Conservation (phyloP, 2,797 vertebrate species). For the Falco rusticolus region DNA sequence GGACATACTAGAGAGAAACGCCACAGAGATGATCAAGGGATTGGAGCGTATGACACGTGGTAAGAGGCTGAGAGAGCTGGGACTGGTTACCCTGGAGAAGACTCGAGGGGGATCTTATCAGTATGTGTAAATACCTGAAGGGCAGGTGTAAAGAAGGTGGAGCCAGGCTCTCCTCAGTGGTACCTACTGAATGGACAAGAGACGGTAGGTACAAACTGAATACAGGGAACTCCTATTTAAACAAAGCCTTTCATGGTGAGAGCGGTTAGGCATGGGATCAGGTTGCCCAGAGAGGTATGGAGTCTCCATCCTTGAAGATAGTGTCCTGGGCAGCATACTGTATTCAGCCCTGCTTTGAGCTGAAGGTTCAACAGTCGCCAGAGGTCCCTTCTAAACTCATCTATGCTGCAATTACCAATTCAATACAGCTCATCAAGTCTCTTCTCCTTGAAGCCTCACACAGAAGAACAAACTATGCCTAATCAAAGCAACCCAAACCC, state of each 20-base stretch:
- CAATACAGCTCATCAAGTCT: not conserved
- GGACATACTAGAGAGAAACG: not conserved
- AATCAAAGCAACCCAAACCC: not conserved
- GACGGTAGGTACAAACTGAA: not conserved
- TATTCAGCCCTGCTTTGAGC: not conserved
- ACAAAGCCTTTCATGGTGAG: not conserved
- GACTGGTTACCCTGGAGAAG: not conserved
- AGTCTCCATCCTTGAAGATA: not conserved
- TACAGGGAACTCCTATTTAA: not conserved
- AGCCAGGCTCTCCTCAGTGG: not conserved
- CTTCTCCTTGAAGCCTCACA: not conserved
- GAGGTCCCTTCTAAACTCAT: not conserved
- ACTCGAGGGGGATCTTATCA: not conserved
- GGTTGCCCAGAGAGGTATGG: not conserved
- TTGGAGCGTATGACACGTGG: not conserved
- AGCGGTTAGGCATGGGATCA: not conserved
- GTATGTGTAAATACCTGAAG: not conserved
- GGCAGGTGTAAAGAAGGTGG: not conserved
- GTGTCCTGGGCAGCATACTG: not conserved
- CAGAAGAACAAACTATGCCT: not conserved
- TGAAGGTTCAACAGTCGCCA: not conserved
- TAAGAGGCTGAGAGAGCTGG: not conserved
- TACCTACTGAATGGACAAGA: not conserved
- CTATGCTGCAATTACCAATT: not conserved
- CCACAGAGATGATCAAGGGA: not conserved